A percentile compares a stretch with the other conserved stretches of the same genome.
These are phyloP conservation scores for Tipula unca DNA, from an alignment of 2,888 invertebrate species.

Conservation along the genomic window DNA sequence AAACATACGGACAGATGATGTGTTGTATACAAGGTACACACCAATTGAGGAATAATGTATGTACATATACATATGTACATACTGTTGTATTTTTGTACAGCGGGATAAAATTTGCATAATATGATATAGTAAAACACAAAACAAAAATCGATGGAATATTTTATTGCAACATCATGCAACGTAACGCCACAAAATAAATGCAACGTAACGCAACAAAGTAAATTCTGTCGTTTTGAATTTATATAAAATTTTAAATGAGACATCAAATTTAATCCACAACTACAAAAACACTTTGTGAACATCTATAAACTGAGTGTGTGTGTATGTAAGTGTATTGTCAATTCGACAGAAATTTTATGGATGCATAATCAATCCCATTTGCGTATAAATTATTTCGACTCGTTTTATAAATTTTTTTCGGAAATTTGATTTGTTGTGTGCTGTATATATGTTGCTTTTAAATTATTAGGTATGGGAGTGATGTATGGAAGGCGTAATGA, in stretches of 20 bases:
- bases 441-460: neutral
- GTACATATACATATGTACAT: neutral
- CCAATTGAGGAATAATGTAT: neutral
- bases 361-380: neutral
- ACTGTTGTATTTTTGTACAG: neutral
- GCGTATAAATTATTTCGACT: neutral
- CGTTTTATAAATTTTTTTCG: neutral
- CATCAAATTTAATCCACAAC: neutral
- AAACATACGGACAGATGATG: neutral
- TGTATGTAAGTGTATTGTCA: neutral
- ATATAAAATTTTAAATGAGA: neutral
- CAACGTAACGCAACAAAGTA: neutral
- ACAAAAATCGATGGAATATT: neutral
- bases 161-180: neutral
- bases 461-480: neutral
- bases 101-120: neutral
- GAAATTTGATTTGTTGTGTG: neutral
- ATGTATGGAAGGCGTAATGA: neutral
- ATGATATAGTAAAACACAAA: neutral
- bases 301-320: neutral
- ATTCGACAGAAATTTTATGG: constrained; percentile 8
- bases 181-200: neutral
- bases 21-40: neutral
- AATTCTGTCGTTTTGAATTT: neutral
- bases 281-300: neutral